Evolutionary conservation across 35 echinoderm and acorn worm genomes (phyloP).

Genomic region (Diadema setosum): DNA sequence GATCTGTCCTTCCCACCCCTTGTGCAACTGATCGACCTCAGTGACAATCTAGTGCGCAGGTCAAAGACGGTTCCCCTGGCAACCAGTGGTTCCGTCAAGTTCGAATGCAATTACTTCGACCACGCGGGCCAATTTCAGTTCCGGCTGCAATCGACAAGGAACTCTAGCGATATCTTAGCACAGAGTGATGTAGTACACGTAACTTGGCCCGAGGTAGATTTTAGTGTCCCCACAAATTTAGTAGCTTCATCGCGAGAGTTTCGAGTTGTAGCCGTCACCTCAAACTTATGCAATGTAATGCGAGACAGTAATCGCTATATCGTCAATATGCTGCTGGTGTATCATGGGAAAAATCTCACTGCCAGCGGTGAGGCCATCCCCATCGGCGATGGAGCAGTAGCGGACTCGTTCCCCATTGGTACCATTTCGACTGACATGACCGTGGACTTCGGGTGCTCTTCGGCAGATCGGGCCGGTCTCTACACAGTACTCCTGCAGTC

Average conservation of each 20-base stretch:
- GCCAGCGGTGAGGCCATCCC: neutral
- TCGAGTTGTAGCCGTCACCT: neutral
- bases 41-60: neutral
- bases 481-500: conserved; percentile 43
- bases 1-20: neutral
- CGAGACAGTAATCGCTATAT: conserved; percentile 42
- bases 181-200: conserved; percentile 18
- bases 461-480: conserved; percentile 25
- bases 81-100: conserved; percentile 6
- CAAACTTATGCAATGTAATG: conserved; percentile 25
- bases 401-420: neutral
- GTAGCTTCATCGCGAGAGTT: neutral
- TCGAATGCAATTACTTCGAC: conserved; percentile 57
- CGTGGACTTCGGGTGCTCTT: conserved; percentile 19
- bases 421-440: neutral
- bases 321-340: conserved; percentile 26
- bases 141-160: neutral
- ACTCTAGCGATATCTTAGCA: neutral
- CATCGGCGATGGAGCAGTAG: neutral
- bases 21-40: conserved; percentile 18
- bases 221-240: neutral
- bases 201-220: neutral
- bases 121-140: conserved; percentile 25
- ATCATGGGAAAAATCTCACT: conserved; percentile 13
- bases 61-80: neutral